Evolutionary conservation across 2,797 vertebrate genomes (phyloP).

Genomic region (Sebastes itinus): DNA sequence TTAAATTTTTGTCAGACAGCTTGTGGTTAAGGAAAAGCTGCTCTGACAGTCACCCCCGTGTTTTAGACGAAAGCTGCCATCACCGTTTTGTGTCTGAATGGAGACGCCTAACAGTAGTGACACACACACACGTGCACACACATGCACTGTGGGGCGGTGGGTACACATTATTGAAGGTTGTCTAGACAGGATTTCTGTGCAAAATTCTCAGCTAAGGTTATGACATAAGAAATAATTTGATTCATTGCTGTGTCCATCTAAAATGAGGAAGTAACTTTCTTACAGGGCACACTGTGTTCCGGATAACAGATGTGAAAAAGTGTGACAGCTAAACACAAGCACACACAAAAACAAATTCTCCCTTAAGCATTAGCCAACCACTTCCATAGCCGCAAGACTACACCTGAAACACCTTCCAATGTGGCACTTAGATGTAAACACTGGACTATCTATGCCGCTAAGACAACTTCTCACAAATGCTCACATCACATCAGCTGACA

Average conservation of each 20-base stretch:
- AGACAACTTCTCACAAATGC: neutral
- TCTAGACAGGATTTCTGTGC: neutral
- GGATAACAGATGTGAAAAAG: neutral
- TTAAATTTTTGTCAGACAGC: neutral
- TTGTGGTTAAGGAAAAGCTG: neutral
- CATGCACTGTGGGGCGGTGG: neutral
- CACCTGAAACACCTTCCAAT: neutral
- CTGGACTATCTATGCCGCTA: neutral
- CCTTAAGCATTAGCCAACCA: neutral
- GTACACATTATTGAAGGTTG: neutral
- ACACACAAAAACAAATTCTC: neutral
- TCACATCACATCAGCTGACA: neutral
- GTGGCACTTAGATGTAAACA: neutral
- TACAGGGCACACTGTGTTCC: neutral
- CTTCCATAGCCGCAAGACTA: neutral
- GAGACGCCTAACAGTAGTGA: constrained; percentile 9
- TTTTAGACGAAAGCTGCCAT: constrained; percentile 21
- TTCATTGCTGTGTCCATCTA: neutral
- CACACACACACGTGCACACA: neutral
- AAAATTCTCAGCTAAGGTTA: neutral
- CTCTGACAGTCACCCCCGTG: constrained; percentile 39
- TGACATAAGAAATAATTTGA: neutral
- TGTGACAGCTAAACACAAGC: neutral
- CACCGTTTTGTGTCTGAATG: neutral
- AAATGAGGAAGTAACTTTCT: neutral